phyloP scores from a whole-genome alignment of 2,797 vertebrate genomes.

The Dromococcyx pavoninus region DNA sequence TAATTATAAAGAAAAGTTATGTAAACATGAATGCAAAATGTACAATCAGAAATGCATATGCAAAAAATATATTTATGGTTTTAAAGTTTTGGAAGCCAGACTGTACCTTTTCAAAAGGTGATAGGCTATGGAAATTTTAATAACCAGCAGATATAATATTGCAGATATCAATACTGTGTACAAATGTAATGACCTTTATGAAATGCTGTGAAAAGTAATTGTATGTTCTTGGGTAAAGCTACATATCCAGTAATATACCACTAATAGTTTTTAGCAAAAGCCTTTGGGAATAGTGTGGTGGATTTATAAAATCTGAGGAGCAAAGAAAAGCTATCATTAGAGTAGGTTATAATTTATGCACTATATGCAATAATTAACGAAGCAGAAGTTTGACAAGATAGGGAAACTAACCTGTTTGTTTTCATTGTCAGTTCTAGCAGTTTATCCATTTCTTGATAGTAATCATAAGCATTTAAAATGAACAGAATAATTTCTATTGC shows the following conservation, averaged over 20 bases:
- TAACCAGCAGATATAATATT: background rate
- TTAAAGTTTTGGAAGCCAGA: background rate
- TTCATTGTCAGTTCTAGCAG: background rate
- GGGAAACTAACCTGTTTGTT: background rate
- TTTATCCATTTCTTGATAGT: background rate
- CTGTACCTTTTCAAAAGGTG: background rate
- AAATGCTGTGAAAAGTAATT: background rate
- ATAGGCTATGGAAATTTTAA: background rate
- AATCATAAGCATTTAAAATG: background rate
- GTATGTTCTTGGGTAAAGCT: background rate
- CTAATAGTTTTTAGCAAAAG: background rate
- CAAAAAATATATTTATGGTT: background rate
- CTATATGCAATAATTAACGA: background rate
- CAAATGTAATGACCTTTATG: background rate
- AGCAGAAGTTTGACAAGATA: background rate
- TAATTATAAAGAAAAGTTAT: background rate
- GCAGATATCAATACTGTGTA: background rate
- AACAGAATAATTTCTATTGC: background rate
- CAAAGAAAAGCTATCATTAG: background rate
- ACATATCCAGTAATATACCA: background rate
- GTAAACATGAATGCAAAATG: background rate
- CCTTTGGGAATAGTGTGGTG: background rate
- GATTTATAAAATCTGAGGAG: background rate
- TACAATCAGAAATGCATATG: background rate
- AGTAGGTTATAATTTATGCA: background rate